Conservation (phyloP, 53 echinoderm and acorn worm genomes). For the Henricia sp. region DNA sequence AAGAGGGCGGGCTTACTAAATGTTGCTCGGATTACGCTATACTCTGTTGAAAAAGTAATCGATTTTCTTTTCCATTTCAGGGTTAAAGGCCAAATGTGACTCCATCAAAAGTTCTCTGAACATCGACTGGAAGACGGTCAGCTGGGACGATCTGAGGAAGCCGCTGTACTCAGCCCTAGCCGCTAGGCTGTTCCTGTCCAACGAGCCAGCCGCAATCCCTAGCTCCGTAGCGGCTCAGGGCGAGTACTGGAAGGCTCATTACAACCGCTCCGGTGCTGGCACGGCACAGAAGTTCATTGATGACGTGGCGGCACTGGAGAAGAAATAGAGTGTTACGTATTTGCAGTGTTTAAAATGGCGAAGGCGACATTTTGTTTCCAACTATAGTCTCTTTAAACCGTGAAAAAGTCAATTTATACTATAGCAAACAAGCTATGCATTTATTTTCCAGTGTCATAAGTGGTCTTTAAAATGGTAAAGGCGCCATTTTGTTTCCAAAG, state of each 20-base stretch:
- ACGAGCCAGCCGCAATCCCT: neutral
- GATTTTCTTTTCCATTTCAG: neutral
- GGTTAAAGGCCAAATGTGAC: neutral
- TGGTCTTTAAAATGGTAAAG: no score
- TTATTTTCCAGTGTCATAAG: no score
- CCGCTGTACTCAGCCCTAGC: slow-evolving; percentile 30
- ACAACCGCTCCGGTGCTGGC: neutral
- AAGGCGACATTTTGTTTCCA: no score
- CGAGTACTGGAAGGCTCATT: slow-evolving; percentile 19
- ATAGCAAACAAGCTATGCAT: no score
- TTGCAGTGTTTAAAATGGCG: no score
- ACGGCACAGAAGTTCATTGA: slow-evolving; percentile 19
- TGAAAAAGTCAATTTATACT: no score
- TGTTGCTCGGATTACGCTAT: no score
- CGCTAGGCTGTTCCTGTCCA: neutral
- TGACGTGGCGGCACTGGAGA: neutral
- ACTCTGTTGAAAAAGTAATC: neutral
- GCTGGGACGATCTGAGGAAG: slow-evolving; percentile 25
- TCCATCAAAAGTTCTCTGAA: neutral
- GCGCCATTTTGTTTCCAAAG: no score
- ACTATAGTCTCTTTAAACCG: no score
- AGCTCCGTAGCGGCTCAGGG: neutral
- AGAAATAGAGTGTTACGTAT: no score
- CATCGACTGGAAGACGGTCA: neutral
- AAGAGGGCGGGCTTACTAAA: no score